Percentiles rank a stretch among this genome's conserved stretches.
Conservation (phyloP, 1,140 invertebrate species). For the Hirudo medicinalis region DNA sequence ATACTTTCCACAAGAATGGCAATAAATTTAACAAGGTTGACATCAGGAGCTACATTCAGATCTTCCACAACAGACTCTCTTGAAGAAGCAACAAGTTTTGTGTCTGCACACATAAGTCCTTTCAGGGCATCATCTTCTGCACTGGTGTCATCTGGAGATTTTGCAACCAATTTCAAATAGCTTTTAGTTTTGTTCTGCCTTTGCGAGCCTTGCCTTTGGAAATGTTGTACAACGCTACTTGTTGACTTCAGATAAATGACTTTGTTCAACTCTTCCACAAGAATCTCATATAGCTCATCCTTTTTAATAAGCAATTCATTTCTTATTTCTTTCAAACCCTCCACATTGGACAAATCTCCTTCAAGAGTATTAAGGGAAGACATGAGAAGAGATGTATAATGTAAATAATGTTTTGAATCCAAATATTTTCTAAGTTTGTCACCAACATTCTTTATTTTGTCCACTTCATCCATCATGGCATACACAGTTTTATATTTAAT, state of each 20-base stretch:
- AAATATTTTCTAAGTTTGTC: conserved; percentile 57
- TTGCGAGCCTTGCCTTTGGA: conserved; percentile 32
- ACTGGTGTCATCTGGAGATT: conserved; percentile 19
- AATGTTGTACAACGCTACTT: conserved; percentile 33
- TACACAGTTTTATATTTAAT: conserved; percentile 81
- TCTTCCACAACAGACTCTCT: conserved; percentile 45
- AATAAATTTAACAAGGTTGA: conserved; percentile 56
- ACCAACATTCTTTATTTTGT: conserved; percentile 63
- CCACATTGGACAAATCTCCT: conserved; percentile 59
- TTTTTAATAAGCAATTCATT: conserved; percentile 57
- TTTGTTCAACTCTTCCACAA: conserved; percentile 58
- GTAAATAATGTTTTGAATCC: conserved; percentile 63
- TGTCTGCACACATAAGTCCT: conserved; percentile 13
- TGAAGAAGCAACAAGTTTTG: conserved; percentile 10
- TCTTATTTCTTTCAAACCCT: conserved; percentile 63
- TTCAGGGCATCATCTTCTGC: conserved; percentile 19
- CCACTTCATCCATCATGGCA: conserved; percentile 74
- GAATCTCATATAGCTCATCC: conserved; percentile 54
- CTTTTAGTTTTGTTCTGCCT: conserved; percentile 24
- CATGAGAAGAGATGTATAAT: conserved; percentile 67
- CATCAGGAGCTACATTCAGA: conserved; percentile 52
- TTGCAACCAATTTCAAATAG: conserved; percentile 16
- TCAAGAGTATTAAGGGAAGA: conserved; percentile 49
- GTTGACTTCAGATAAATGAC: conserved; percentile 60
- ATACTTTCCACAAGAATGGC: conserved; percentile 72